Conservation (phyloP, 1,140 invertebrate genomes). For the Melipona quadrifasciata region DNA sequence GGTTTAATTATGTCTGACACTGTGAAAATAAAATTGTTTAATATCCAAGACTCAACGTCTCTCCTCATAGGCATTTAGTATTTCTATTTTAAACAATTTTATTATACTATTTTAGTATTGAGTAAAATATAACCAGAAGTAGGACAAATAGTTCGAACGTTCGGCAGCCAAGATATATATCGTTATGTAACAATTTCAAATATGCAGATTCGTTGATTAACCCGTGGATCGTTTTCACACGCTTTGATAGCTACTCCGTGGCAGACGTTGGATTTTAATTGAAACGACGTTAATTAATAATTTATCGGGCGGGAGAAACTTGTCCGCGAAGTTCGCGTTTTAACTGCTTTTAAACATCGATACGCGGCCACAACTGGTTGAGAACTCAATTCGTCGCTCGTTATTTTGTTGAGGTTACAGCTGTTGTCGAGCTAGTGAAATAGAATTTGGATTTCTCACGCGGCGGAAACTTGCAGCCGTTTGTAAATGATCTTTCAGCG, state of each 20-base stretch:
- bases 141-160: neutral
- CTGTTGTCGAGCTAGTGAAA: slow-evolving; percentile 53
- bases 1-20: too few relatives aligned
- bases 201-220: neutral
- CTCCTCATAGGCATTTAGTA: too few relatives aligned
- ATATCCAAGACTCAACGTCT: too few relatives aligned
- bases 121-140: neutral
- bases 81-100: too few relatives aligned
- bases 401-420: slow-evolving; percentile 48
- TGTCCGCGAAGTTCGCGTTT: slow-evolving; percentile 36
- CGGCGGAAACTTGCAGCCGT: slow-evolving; percentile 54
- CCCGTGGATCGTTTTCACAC: neutral
- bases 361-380: slow-evolving; percentile 56
- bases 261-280: neutral
- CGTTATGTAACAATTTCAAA: neutral
- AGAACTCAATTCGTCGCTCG: slow-evolving; percentile 55
- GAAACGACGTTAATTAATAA: slow-evolving; percentile 27
- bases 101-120: neutral
- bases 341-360: slow-evolving; percentile 49
- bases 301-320: neutral
- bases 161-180: neutral
- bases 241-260: neutral
- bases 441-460: slow-evolving; percentile 49
- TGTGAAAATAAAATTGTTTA: too few relatives aligned
- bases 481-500: slow-evolving; percentile 60